Evolutionary conservation across 1,140 invertebrate genomes (phyloP).

Genomic region (Thalassaphorura encarpata): DNA sequence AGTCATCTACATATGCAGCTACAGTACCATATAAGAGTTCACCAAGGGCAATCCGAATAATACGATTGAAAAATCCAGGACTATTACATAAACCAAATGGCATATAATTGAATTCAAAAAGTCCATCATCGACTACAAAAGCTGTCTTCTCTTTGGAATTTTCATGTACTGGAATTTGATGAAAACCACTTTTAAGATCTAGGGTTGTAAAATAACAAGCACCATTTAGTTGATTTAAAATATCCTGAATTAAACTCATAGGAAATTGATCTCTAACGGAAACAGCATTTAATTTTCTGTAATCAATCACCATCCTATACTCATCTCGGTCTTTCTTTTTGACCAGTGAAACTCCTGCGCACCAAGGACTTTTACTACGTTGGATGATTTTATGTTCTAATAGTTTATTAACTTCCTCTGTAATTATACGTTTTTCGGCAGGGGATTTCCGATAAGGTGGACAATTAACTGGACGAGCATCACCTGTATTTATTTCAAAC

Average conservation of each 20-base stretch:
- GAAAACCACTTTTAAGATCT: not conserved
- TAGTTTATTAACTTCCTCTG: not conserved
- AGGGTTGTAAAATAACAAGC: not conserved
- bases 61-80: not conserved
- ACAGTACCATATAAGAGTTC: not conserved
- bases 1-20: not conserved
- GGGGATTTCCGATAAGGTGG: not conserved
- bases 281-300: not conserved
- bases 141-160: not conserved
- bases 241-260: not conserved
- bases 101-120: not conserved
- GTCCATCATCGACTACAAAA: not conserved
- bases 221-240: not conserved
- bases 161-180: not conserved
- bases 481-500: not conserved
- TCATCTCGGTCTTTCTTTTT: not conserved
- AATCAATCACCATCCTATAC: not conserved
- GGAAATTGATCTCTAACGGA: not conserved
- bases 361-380: not conserved
- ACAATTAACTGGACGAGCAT: not conserved
- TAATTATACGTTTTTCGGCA: not conserved
- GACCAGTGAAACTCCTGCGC: not conserved
- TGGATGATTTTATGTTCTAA: not conserved
- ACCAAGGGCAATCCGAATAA: not conserved
- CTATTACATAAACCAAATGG: not conserved